Percentiles rank a stretch among this genome's conserved stretches.
Conservation (phyloP, 2,113 vertebrate species). For the Otus sunia region DNA sequence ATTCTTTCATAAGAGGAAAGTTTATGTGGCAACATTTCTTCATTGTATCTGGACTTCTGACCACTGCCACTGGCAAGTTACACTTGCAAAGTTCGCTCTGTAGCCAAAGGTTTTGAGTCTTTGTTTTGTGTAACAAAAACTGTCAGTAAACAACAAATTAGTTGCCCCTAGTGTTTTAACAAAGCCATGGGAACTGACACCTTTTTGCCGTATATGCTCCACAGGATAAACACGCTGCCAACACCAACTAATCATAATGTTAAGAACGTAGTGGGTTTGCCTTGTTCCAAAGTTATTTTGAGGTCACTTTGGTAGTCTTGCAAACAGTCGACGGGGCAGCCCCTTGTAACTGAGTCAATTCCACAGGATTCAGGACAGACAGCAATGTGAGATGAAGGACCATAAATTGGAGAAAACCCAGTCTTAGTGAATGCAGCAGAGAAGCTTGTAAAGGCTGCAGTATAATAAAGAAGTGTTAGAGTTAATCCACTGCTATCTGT, state of each 20-base stretch:
- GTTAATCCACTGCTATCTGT: slow-evolving; percentile 42
- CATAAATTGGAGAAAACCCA: slow-evolving; percentile 30
- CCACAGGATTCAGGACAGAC: not conserved
- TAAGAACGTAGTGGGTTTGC: not conserved
- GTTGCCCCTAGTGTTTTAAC: not conserved
- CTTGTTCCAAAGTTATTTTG: slow-evolving; percentile 9
- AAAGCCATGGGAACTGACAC: not conserved
- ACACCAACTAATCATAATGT: not conserved
- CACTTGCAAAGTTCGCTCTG: not conserved
- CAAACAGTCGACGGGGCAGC: not conserved
- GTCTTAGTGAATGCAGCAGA: not conserved
- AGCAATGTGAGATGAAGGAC: not conserved
- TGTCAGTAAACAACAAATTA: not conserved
- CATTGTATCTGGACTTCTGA: not conserved
- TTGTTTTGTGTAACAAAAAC: not conserved
- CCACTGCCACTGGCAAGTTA: not conserved
- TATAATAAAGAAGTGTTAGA: slow-evolving; percentile 26
- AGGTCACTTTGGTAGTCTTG: not conserved
- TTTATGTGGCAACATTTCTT: not conserved
- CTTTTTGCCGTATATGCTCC: not conserved
- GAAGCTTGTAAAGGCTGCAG: not conserved
- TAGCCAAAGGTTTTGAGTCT: not conserved
- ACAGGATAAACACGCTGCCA: not conserved
- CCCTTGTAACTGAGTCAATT: not conserved
- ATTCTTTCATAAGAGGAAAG: not conserved